A percentile compares a stretch with the other conserved stretches of the same genome.
Evolutionary conservation across 2,113 vertebrate species (phyloP).

Genomic region (Psittacula cyanocephala): DNA sequence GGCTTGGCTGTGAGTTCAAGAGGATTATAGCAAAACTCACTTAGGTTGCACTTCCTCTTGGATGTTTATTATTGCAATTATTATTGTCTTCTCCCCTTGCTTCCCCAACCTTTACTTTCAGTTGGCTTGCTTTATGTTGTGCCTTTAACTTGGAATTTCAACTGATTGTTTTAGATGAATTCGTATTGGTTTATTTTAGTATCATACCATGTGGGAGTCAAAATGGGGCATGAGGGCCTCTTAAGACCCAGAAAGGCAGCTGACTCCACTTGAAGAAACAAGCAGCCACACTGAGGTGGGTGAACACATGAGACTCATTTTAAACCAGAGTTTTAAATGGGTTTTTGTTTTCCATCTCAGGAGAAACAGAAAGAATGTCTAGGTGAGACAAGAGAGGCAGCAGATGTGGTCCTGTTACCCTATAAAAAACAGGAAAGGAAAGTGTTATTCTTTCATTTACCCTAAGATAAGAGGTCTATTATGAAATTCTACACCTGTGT

Average conservation of each 20-base stretch:
- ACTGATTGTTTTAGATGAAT: background rate
- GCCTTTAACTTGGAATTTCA: constrained; percentile 1
- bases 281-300: background rate
- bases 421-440: background rate
- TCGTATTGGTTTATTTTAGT: background rate
- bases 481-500: background rate
- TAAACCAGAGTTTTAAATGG: background rate
- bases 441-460: background rate
- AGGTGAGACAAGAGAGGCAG: background rate
- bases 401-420: background rate
- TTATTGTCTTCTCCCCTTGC: background rate
- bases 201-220: background rate
- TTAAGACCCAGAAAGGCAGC: background rate
- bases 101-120: background rate
- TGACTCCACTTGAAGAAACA: background rate
- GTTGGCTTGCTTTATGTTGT: background rate
- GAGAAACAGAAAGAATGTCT: background rate
- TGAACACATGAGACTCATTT: background rate
- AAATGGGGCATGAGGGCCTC: background rate
- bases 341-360: background rate
- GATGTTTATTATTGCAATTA: background rate
- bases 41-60: background rate
- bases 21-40: background rate
- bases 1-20: background rate
- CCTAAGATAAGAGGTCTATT: background rate